Base-by-base conservation (phyloP, 1,140 invertebrate species). In the Nephotettix cincticeps region DNA sequence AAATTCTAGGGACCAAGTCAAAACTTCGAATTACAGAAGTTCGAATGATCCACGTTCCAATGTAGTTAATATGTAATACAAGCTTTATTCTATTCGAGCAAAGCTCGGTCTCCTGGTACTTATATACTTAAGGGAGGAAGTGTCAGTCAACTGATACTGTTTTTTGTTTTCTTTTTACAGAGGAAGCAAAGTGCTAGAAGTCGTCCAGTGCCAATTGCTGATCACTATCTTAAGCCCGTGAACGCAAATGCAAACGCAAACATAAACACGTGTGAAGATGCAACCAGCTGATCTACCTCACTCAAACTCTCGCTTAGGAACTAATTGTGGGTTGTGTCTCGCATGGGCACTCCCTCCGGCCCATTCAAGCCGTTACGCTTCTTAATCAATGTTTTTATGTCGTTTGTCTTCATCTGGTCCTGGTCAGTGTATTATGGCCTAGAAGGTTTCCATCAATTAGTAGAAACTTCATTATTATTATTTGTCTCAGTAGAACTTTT, bases 171-270 rank as follows among this genome's bases (percentile, higher is more conserved):
- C 68, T 54, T 69, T 69, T 85, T 85, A 0, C 81, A 91, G 86
- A 92, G 92, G 82, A 93, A 92, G 76, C 86, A 91, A 76, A 88
- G 89, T 68, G 85, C 90, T n/a, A 84, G 91, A 61, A 88, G 89
- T 63, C 83, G 87, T 72, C 87, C 90, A 30, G 86, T 93, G 69
- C 89, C 91, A 30, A 84, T 93, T 71, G 89, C 90, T 67, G 90
- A 91, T 76, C 79, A 80, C 69, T 87, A 90, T 80, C 82, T 92
- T 77, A 70, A 54, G 68, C 71, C 61, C 28, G 56, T 61, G 14
- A 27, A 9, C 13, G n/a, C 27, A 61, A 25, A 13, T 6, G 25
- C 3, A n/a, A 19, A 19, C 21, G 29, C 25, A 29, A n/a, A 17
- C 40, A 23, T 4, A 13, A 70, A 25, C 23, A 64, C 25, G 45